Evolutionary conservation across 2,113 vertebrate genomes (phyloP), one percentile per base, ranked within the genome.

Genomic region (Brachypodius melanocephalos): DNA sequence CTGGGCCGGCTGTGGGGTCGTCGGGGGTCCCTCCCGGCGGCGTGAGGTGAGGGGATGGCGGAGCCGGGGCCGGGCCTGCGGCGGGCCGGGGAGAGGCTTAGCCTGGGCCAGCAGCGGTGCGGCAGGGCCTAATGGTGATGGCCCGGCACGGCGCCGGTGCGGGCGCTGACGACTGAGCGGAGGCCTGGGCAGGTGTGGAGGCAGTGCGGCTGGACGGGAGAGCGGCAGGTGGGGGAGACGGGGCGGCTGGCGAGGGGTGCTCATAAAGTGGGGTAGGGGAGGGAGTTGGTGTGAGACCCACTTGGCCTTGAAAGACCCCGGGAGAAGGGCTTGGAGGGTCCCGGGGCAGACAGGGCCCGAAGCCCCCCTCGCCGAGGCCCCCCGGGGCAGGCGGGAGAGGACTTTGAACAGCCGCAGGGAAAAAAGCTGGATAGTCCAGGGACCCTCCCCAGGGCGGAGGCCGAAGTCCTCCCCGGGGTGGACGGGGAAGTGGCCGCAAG

Each of bases 261-360:
- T 3, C 10, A 7, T 32, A 19, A 19, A 10, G 7, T 1, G 12
- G 14, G 6, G 1, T n/a, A 16, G 42, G 14, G 32, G 13, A 20
- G 14, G 6, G 10, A 13, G 15, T 31, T 25, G 52, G 28, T 38
- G 31, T 40, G 17, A 26, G 65, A n/a, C 20, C 31, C 21, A 9
- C 17, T 43, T 31, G 24, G 31, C 43, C 20, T 17, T 32, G 52
- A 17, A 43, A 2, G 36, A 43, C 11, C 52, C 62, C 36, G 21
- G 43, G 61, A 31, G 52, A 26, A 42, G 8, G 17, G 21, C 7
- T 32, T 6, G 25, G 31, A 43, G 32, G 13, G 43, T 48, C 31
- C n/a, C 25, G 17, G 29, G 16, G 46, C 14, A n/a, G n/a, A n/a
- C n/a, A n/a, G n/a, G 48, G 13, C 74, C 29, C 15, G 15, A n/a